Evolutionary conservation across 2,797 vertebrate species (phyloP).

Genomic region (Allobates femoralis): DNA sequence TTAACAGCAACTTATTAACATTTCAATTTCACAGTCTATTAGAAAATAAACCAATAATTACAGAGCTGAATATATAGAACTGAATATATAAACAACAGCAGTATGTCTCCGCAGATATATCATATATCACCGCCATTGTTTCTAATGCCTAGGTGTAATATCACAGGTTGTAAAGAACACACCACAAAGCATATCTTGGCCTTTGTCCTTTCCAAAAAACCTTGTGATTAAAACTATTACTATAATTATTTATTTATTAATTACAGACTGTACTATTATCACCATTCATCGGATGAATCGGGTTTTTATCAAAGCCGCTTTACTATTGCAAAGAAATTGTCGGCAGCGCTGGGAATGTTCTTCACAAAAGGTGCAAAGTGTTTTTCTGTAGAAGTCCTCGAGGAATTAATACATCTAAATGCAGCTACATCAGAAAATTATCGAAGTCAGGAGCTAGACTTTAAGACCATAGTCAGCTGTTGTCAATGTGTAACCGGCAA

Average conservation of each 20-base stretch:
- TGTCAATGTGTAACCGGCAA: slow-evolving; percentile 73
- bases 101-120: slow-evolving; percentile 40
- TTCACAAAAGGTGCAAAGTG: slow-evolving; percentile 65
- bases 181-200: slow-evolving; percentile 25
- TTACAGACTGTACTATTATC: slow-evolving; percentile 38
- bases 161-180: slow-evolving; percentile 9
- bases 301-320: slow-evolving; percentile 67
- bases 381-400: slow-evolving; percentile 67
- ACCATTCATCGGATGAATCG: background rate
- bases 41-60: slow-evolving; percentile 58
- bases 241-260: slow-evolving; percentile 60
- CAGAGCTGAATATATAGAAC: background rate
- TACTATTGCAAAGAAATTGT: slow-evolving; percentile 68
- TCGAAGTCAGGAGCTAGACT: slow-evolving; percentile 70
- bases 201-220: slow-evolving; percentile 3
- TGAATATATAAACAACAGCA: slow-evolving; percentile 28
- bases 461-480: slow-evolving; percentile 73
- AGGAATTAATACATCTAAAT: slow-evolving; percentile 70
- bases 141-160: slow-evolving; percentile 23
- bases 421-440: slow-evolving; percentile 72
- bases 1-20: slow-evolving; percentile 47
- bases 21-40: slow-evolving; percentile 55
- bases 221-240: slow-evolving; percentile 43
- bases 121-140: slow-evolving; percentile 46
- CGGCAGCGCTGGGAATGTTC: slow-evolving; percentile 68